Percentiles rank a stretch among this genome's conserved stretches.
These are phyloP conservation scores for Hemistola chrysoprasaria DNA, from an alignment of 2,888 invertebrate species.

Conservation along the genomic window DNA sequence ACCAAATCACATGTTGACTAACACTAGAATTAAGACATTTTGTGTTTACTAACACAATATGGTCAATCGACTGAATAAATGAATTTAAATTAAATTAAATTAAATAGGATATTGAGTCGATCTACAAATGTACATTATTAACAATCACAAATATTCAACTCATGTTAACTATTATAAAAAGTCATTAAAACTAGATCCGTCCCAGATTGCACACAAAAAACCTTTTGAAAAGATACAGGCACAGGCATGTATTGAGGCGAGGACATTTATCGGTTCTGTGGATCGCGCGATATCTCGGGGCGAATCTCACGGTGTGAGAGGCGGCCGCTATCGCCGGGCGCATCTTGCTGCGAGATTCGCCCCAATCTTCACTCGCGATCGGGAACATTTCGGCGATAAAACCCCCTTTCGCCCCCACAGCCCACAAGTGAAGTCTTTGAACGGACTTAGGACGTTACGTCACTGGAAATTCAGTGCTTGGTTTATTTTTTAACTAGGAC, in stretches of 20 bases:
- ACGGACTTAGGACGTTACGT: conserved; percentile 33
- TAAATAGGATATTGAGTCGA: no score
- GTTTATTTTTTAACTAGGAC: no score
- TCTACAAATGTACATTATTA: neutral
- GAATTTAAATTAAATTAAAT: no score
- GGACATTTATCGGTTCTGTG: conserved; percentile 48
- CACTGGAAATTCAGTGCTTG: neutral
- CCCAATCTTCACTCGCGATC: conserved; percentile 45
- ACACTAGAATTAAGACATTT: no score
- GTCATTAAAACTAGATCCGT: conserved; percentile 63
- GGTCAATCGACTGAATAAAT: no score
- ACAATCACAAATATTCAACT: conserved; percentile 34
- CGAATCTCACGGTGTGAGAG: conserved; percentile 41
- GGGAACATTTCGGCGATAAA: conserved; percentile 63
- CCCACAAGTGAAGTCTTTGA: conserved; percentile 35
- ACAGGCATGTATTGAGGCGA: conserved; percentile 52
- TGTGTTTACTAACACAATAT: no score
- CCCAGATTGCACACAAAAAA: conserved; percentile 58
- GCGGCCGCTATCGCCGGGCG: conserved; percentile 28
- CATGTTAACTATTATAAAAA: conserved; percentile 55
- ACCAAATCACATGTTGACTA: no score
- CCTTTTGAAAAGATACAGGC: conserved; percentile 65
- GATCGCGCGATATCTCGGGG: conserved; percentile 51
- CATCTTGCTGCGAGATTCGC: conserved; percentile 31
- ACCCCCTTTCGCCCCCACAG: conserved; percentile 34